phyloP scores from a whole-genome alignment of 2,797 vertebrate species.

The Dallia pectoralis region DNA sequence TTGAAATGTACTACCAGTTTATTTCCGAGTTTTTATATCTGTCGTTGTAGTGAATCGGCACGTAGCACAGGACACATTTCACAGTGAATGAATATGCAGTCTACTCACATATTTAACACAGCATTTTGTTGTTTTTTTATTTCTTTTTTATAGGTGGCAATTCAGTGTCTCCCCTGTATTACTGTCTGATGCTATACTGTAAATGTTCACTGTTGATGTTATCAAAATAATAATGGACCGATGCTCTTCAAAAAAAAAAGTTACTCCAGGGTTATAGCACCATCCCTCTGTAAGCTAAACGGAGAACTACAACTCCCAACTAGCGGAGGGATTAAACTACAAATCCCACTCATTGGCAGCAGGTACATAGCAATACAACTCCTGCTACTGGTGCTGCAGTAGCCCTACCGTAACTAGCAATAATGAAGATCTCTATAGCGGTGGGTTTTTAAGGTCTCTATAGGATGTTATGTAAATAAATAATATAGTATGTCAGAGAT shows the following conservation, averaged over 20 bases:
- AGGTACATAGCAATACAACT: slow-evolving; percentile 72
- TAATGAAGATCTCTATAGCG: slow-evolving; percentile 75
- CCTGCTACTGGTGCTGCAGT: slow-evolving; percentile 72
- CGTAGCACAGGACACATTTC: slow-evolving; percentile 72
- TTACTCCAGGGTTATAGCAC: slow-evolving; percentile 40
- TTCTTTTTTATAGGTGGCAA: slow-evolving; percentile 76
- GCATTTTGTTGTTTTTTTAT: slow-evolving; percentile 57
- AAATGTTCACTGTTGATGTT: slow-evolving; percentile 75
- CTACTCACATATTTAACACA: slow-evolving; percentile 58
- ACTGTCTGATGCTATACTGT: slow-evolving; percentile 71
- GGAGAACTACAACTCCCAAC: slow-evolving; percentile 61
- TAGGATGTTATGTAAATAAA: slow-evolving; percentile 71
- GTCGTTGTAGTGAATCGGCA: slow-evolving; percentile 74
- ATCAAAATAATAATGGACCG: slow-evolving; percentile 73
- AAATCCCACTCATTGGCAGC: slow-evolving; percentile 68
- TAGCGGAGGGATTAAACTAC: slow-evolving; percentile 52
- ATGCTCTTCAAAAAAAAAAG: slow-evolving; percentile 57
- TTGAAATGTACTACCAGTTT: slow-evolving; percentile 74
- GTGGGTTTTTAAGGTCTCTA: slow-evolving; percentile 69
- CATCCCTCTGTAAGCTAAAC: slow-evolving; percentile 50
- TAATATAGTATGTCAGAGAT: slow-evolving; percentile 71
- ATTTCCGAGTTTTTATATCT: slow-evolving; percentile 76
- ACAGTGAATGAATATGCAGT: slow-evolving; percentile 77
- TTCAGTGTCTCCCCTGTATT: slow-evolving; percentile 76
- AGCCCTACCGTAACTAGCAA: slow-evolving; percentile 78